These are phyloP conservation scores for Pseudomyrmex dendroicus DNA, from an alignment of 1,140 invertebrate genomes.

Conservation along the genomic window DNA sequence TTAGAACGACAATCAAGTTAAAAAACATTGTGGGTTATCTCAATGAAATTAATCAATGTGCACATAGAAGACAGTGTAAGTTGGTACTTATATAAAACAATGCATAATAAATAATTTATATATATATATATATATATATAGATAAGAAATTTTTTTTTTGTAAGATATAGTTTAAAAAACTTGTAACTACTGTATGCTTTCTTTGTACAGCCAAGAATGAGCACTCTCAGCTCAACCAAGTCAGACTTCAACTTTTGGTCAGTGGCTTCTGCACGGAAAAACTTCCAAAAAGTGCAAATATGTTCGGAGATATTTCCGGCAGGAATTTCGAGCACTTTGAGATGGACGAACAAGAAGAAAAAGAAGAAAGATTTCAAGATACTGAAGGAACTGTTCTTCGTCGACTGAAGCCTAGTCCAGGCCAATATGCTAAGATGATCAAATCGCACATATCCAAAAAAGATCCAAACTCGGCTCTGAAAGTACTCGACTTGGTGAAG, in stretches of 20 bases:
- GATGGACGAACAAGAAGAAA: slow-evolving; percentile 77
- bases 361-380: slow-evolving; percentile 78
- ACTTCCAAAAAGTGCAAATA: slow-evolving; percentile 69
- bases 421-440: slow-evolving; percentile 89
- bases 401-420: slow-evolving; percentile 83
- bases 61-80: background rate
- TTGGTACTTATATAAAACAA: slow-evolving; percentile 1
- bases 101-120: background rate
- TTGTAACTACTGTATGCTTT: background rate
- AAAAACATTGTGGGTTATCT: slow-evolving; percentile 33
- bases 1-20: slow-evolving; percentile 8
- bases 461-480: slow-evolving; percentile 90
- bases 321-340: slow-evolving; percentile 69
- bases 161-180: background rate
- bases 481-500: slow-evolving; percentile 91
- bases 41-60: background rate
- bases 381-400: slow-evolving; percentile 67
- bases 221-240: background rate
- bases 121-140: too few relatives aligned
- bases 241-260: background rate
- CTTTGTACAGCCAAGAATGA: background rate
- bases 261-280: slow-evolving; percentile 29
- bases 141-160: background rate
- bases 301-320: slow-evolving; percentile 80
- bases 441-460: slow-evolving; percentile 88